Evolutionary conservation across 2,888 invertebrate genomes (phyloP), one percentile per base, ranked within the genome.

Genomic region (Hypomecis punctinalis): DNA sequence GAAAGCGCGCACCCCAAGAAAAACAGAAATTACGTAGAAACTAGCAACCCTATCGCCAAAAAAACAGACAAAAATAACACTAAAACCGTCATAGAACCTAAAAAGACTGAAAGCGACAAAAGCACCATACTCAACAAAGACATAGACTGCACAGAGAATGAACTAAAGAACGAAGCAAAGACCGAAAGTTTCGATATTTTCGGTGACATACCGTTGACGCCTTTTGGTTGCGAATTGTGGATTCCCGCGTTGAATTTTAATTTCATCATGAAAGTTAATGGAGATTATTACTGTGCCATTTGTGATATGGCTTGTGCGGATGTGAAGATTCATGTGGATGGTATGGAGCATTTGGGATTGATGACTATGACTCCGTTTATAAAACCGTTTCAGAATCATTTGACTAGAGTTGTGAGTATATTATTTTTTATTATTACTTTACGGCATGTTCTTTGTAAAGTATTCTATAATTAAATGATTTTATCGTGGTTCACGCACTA

Each of bases 371-470:
- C 67, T 4, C 68, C 67, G 0, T 67, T 23, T 78, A 80, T 74
- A 10, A 53, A 10, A 61, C 76, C 9, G 67, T 77, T 68, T 43
- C 79, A 53, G 45, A 71, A 4, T 64, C 74, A 57, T 70, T 73
- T 61, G 70, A 78, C 52, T 71, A 79, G 71, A 40, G 84, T 52
- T 70, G 77, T 48, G 73, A 78, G 58, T 79, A 76, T 36, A 39
- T 54, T 36, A 35, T 49, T 35, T n/a, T 23, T 36, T 9, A 35
- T 53, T 48, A 39, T 39, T 5, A 39, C 5, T 39, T 39, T 39
- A 39, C 7, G 23, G 23, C 1, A 1, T 23, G 23, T 23, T 23
- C 23, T 23, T 23, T 23, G 23, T 23, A 23, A 23, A 23, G 3
- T 23, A 3, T 23, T 23, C 23, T n/a, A n/a, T n/a, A n/a, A n/a